phyloP scores from a whole-genome alignment of 2,888 invertebrate genomes.

The Dasypolia templi region DNA sequence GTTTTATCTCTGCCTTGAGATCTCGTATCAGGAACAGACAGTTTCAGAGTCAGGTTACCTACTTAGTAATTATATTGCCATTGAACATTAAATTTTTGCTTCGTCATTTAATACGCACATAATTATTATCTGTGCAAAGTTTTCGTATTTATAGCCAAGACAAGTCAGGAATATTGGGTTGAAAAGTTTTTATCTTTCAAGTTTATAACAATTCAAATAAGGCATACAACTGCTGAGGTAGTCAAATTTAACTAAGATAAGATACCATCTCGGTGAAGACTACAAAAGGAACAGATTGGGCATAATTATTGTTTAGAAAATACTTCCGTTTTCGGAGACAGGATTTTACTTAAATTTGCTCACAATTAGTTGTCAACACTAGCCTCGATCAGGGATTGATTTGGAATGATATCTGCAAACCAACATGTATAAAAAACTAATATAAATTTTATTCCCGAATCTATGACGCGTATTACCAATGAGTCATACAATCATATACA shows the following conservation, averaged over 20 bases:
- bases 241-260: conserved; percentile 57
- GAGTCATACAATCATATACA: no score
- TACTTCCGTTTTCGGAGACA: background rate
- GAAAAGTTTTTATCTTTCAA: conserved; percentile 29
- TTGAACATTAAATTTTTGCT: background rate
- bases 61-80: background rate
- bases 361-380: background rate
- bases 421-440: background rate
- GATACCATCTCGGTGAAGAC: conserved; percentile 4
- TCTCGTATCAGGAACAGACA: background rate
- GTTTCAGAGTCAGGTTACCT: background rate
- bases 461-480: background rate
- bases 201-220: conserved; percentile 34
- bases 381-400: background rate
- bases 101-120: background rate
- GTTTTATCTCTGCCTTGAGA: background rate
- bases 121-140: conserved; percentile 3
- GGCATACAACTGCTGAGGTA: conserved; percentile 15
- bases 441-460: background rate
- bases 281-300: conserved; percentile 18
- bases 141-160: background rate
- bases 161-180: background rate
- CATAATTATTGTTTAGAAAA: conserved; percentile 5
- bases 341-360: background rate
- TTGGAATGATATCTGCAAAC: background rate